Percentiles rank a stretch among this genome's conserved stretches.
Conservation (phyloP, 2,797 vertebrate genomes). For the Neopelma chrysocephalum region DNA sequence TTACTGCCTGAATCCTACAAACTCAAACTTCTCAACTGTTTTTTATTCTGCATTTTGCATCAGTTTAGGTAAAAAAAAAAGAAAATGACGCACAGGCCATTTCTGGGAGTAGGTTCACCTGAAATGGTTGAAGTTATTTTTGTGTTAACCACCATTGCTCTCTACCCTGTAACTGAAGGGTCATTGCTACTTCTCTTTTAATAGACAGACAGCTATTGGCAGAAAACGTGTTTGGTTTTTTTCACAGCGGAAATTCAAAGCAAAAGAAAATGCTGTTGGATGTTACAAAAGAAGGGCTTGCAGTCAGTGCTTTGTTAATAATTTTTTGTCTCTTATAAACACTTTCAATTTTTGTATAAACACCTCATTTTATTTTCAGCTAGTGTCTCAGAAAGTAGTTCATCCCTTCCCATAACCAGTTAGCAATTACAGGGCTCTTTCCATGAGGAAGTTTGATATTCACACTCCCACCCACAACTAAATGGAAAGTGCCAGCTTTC, state of each 20-base stretch:
- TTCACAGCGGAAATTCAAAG: not conserved
- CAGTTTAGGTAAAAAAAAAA: not conserved
- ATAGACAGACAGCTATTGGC: not conserved
- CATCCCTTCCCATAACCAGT: not conserved
- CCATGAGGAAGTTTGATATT: not conserved
- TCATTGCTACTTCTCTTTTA: not conserved
- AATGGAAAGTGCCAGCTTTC: constrained; percentile 6
- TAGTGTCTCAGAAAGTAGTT: not conserved
- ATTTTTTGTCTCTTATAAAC: not conserved
- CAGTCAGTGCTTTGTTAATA: not conserved
- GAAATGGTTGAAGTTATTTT: not conserved
- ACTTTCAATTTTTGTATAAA: not conserved
- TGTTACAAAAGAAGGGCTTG: not conserved
- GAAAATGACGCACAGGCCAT: not conserved
- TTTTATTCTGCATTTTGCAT: not conserved
- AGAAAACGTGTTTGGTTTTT: not conserved
- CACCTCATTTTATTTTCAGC: not conserved
- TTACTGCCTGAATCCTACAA: not conserved
- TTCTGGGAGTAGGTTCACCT: not conserved
- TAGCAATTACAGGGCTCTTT: not conserved
- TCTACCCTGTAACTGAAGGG: not conserved
- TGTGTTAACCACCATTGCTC: not conserved
- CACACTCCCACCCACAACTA: not conserved
- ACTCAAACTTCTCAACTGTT: not conserved
- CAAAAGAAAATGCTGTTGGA: not conserved